These are phyloP conservation scores for Paramuricea clavata DNA, from an alignment of 92 coral and sea anemone species.

Conservation along the genomic window DNA sequence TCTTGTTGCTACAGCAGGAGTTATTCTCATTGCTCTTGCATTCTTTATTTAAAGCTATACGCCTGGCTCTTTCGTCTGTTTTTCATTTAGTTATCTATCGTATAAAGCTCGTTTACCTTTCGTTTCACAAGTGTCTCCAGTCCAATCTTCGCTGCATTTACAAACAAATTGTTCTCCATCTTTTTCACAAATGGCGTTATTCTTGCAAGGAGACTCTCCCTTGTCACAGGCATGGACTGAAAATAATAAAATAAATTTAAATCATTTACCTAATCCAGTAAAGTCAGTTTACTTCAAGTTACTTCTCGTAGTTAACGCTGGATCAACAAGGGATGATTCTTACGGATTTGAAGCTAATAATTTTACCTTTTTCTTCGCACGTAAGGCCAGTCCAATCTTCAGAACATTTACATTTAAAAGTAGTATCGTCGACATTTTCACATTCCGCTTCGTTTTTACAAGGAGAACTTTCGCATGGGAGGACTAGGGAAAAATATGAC, in stretches of 20 bases:
- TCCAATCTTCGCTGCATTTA: conserved; percentile 15
- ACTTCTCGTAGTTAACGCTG: no score
- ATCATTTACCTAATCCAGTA: no score
- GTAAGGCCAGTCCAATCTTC: not conserved
- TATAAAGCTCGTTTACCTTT: no score
- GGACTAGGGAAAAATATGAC: not conserved
- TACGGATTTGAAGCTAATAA: no score
- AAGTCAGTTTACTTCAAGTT: no score
- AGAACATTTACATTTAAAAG: not conserved
- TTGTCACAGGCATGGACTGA: not conserved
- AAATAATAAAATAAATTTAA: no score
- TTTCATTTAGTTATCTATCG: no score
- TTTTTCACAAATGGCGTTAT: conserved; percentile 11
- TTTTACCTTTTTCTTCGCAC: not conserved
- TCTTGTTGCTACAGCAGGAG: no score
- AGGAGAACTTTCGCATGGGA: conserved; percentile 24
- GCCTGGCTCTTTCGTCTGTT: no score
- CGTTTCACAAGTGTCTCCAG: conserved; percentile 8
- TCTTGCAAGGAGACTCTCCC: conserved; percentile 25
- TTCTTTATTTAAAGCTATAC: no score
- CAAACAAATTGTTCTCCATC: conserved; percentile 5
- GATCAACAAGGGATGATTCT: no score
- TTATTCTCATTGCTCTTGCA: no score
- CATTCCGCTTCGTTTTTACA: conserved; percentile 11
- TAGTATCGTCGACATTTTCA: not conserved